phyloP scores from a whole-genome alignment of 2,113 vertebrate species.

The Colius striatus region DNA sequence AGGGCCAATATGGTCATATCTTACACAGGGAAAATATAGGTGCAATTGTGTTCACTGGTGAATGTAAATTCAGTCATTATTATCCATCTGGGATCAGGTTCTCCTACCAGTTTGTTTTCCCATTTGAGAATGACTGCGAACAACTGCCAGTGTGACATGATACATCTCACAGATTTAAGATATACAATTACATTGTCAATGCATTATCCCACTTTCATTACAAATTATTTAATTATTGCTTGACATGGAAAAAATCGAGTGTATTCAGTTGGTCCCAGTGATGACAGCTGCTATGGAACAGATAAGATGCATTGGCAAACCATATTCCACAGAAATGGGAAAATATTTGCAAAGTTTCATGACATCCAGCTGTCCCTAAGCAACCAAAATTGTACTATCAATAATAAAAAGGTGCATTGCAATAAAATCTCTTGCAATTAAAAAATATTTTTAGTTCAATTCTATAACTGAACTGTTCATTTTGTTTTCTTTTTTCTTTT shows the following conservation, averaged over 20 bases:
- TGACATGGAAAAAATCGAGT: not conserved
- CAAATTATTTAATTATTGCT: constrained; percentile 8
- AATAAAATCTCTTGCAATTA: not conserved
- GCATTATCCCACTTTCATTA: not conserved
- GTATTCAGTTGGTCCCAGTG: not conserved
- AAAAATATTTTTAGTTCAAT: too few species aligned
- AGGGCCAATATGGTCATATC: not conserved
- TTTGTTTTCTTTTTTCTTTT: rapidly evolving
- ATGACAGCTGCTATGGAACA: not conserved
- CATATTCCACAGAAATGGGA: not conserved
- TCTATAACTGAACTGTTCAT: not conserved
- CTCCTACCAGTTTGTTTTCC: not conserved
- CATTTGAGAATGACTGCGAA: not conserved
- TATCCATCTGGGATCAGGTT: not conserved
- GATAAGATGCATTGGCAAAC: not conserved
- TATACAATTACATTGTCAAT: not conserved
- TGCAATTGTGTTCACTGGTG: not conserved
- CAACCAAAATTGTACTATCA: not conserved
- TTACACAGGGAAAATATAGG: not conserved
- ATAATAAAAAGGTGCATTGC: not conserved
- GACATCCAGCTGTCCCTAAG: not conserved
- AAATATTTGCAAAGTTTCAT: not conserved
- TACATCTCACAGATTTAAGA: not conserved
- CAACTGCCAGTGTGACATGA: not conserved
- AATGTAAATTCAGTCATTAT: not conserved